Percentiles rank a stretch among this genome's conserved stretches.
Conservation (phyloP, 2,113 vertebrate species). For the Heptranchias perlo region DNA sequence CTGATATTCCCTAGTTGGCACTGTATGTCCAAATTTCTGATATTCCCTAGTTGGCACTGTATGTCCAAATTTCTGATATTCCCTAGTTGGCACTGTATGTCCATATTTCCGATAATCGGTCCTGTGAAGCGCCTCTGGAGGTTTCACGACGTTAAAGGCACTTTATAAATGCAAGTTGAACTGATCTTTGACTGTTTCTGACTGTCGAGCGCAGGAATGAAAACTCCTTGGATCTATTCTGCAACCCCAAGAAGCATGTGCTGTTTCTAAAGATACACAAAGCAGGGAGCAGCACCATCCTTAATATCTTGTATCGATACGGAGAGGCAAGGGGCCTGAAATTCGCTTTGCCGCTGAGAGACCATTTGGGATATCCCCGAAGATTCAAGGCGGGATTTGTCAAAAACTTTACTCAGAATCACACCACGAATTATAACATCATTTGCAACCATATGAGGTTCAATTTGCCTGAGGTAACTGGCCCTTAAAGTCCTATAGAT, state of each 20-base stretch:
- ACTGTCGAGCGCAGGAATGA: neutral
- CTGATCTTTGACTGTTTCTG: no score
- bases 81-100: no score
- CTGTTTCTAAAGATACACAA: slow-evolving; percentile 51
- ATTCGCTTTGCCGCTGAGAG: slow-evolving; percentile 46
- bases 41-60: no score
- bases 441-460: slow-evolving; percentile 50
- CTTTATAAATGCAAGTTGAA: no score
- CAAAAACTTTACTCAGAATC: slow-evolving; percentile 44
- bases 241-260: slow-evolving; percentile 11
- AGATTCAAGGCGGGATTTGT: slow-evolving; percentile 43
- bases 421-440: slow-evolving; percentile 44
- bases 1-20: no score
- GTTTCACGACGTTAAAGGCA: no score
- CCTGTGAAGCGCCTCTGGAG: no score
- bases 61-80: no score
- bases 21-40: no score
- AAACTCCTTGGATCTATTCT: neutral
- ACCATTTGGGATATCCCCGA: slow-evolving; percentile 49
- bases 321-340: slow-evolving; percentile 40
- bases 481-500: no score
- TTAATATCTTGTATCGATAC: slow-evolving; percentile 47
- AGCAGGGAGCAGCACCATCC: slow-evolving; percentile 48
- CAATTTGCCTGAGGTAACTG: slow-evolving; percentile 37
- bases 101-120: no score